phyloP scores from a whole-genome alignment of 2,888 invertebrate genomes.

The Drosophila anceps region DNA sequence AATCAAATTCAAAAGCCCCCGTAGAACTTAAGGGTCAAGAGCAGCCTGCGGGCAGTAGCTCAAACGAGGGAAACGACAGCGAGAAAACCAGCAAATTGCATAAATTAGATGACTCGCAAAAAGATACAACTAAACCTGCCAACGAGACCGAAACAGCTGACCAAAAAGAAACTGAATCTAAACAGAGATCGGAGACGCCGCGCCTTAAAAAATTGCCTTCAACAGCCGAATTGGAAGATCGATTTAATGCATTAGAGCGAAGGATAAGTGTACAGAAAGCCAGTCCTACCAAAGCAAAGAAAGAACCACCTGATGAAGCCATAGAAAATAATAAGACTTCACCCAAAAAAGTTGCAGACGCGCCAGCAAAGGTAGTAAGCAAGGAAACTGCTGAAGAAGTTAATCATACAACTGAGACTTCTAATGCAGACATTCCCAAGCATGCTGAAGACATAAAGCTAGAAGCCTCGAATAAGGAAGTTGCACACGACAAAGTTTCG shows the following conservation, averaged over 20 bases:
- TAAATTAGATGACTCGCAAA: conserved; percentile 23
- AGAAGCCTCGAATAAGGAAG: background rate
- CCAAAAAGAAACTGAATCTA: conserved; percentile 10
- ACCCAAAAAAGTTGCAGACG: background rate
- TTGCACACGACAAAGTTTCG: background rate
- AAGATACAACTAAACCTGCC: conserved; percentile 32
- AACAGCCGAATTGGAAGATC: conserved; percentile 79
- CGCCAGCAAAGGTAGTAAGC: background rate
- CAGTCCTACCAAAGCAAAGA: conserved; percentile 66
- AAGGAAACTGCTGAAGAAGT: background rate
- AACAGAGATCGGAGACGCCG: conserved; percentile 25
- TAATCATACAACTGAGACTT: background rate
- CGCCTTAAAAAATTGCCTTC: conserved; percentile 73
- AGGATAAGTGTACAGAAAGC: conserved; percentile 63
- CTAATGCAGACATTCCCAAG: background rate
- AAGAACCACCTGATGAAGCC: conserved; percentile 78
- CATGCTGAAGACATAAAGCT: background rate
- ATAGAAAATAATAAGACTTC: background rate
- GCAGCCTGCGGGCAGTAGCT: conserved; percentile 23
- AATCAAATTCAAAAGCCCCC: conserved; percentile 56
- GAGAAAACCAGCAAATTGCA: conserved; percentile 43
- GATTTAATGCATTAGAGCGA: conserved; percentile 77
- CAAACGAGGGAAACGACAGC: conserved; percentile 39
- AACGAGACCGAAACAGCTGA: conserved; percentile 28
- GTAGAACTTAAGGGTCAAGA: conserved; percentile 51